Evolutionary conservation across 2,888 invertebrate genomes (phyloP).

Genomic region (Caenorhabditis afra): DNA sequence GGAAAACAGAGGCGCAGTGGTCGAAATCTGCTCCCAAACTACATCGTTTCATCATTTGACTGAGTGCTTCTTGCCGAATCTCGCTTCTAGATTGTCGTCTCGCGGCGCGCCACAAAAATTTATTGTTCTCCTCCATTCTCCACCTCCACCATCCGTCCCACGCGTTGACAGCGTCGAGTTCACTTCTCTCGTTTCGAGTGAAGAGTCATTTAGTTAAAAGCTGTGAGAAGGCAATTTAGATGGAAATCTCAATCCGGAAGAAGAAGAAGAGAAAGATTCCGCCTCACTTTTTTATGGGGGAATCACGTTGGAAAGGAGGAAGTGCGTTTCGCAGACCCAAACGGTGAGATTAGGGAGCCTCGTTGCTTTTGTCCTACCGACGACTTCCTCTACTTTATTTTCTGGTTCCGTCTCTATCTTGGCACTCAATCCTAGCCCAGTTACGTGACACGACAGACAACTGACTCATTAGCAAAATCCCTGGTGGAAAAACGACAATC

Average conservation of each 20-base stretch:
- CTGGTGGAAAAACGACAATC: no score
- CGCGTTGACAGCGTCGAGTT: background rate
- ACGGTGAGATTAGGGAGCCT: constrained; percentile 3
- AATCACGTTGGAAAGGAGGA: constrained; percentile 5
- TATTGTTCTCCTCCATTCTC: constrained; percentile 17
- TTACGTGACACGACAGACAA: no score
- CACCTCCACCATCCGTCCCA: constrained; percentile 8
- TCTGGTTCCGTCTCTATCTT: no score
- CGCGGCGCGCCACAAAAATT: constrained; percentile 8
- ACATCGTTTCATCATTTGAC: constrained; percentile 36
- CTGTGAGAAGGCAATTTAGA: constrained; percentile 30
- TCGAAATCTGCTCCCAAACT: constrained; percentile 10
- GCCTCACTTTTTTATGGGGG: background rate
- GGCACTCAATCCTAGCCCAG: no score
- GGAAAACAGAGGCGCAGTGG: background rate
- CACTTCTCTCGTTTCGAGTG: background rate
- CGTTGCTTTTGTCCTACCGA: no score
- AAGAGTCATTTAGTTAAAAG: constrained; percentile 6
- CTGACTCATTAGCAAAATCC: no score
- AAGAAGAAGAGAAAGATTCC: no score
- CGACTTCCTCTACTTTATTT: no score
- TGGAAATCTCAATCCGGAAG: constrained; percentile 35
- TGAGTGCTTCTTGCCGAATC: constrained; percentile 14
- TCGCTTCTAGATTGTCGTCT: background rate
- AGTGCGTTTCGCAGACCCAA: background rate